Base-by-base conservation (phyloP, 1,140 invertebrate species). In the Drusus annulatus region DNA sequence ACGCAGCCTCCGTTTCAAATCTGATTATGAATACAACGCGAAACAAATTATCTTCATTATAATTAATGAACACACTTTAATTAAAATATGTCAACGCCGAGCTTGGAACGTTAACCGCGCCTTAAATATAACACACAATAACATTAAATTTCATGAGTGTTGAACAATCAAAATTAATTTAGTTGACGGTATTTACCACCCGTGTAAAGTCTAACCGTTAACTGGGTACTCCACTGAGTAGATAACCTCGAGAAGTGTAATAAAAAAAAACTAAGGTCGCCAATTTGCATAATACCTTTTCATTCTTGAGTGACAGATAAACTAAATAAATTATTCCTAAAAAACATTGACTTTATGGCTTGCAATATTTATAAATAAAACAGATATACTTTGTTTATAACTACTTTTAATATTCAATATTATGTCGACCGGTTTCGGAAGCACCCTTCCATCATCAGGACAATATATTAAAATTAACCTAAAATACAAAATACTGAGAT, bases 151-250 rank as follows among this genome's bases (percentile, higher is more conserved):
- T 65, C 25, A 13, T 28, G 28, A 65, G 62, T 31, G 62, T 31
- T 65, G 10, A 65, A 65, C 25, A 65, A 65, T 65, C 62, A 65
- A 65, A 65, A 25, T 65, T 65, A 65, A 65, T 65, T 65, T 25
- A 65, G 25, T 65, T 25, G 62, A 65, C 25, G 25, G 36, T 65
- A 31, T 65, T 65, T 31, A 65, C 62, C 25, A 36, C 62, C 25
- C 16, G 25, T 25, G 23, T 65, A 65, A 65, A 65, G 19, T 65
- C 5, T 7, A 56, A n/a, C 54, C 19, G 54, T 56, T 56, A 17
- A 56, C 19, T 17, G n/a, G n/a, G 19, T 17, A 56, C n/a, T 0
- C 19, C 54, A 21, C 54, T 17, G 54, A 56, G 3, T 17, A 1
- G 0, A 56, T 19, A 56, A 56, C 1, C 5, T 0, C n/a, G 1